Evolutionary conservation across 2,797 vertebrate species (phyloP).

Genomic region (Ceryle rudis): DNA sequence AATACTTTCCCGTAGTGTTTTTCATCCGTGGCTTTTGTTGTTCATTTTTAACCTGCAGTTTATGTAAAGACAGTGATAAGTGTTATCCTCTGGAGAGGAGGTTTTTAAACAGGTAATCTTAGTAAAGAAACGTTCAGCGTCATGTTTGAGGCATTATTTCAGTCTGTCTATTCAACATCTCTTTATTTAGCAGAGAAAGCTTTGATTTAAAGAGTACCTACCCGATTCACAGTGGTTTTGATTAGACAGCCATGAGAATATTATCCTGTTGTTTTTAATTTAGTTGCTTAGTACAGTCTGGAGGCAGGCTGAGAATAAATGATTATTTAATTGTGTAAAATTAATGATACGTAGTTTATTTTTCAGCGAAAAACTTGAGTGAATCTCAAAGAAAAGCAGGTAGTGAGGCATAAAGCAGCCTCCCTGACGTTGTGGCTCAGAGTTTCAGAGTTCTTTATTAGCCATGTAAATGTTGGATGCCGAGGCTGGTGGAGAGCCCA

Average conservation of each 20-base stretch:
- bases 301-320: background rate
- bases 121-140: background rate
- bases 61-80: background rate
- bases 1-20: background rate
- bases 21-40: background rate
- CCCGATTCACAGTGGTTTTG: background rate
- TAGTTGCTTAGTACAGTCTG: background rate
- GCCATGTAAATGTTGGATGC: rapidly evolving
- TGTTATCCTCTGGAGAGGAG: background rate
- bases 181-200: background rate
- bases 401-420: background rate
- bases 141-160: background rate
- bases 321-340: background rate
- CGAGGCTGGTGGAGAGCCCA: background rate
- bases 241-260: background rate
- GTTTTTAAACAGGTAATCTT: background rate
- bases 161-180: background rate
- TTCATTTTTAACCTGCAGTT: background rate
- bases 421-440: background rate
- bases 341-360: background rate
- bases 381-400: background rate
- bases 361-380: background rate
- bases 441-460: too few species aligned
- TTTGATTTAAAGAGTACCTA: background rate
- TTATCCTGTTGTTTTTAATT: background rate